Percentiles rank a stretch among this genome's conserved stretches.
Evolutionary conservation across 2,797 vertebrate species (phyloP).

Genomic region (Thripadectes ignobilis): DNA sequence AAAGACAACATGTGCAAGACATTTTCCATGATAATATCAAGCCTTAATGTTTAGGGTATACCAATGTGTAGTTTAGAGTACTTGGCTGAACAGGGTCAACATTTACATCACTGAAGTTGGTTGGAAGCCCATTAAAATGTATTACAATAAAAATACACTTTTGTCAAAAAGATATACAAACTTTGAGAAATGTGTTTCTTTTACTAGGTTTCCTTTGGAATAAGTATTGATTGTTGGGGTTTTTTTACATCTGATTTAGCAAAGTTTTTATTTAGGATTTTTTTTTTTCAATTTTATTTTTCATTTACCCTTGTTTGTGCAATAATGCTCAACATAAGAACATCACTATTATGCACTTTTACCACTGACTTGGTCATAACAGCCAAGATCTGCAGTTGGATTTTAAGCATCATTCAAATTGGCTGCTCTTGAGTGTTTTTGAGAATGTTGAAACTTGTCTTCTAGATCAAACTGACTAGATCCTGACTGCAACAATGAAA

Average conservation of each 20-base stretch:
- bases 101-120: not conserved
- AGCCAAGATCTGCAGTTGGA: not conserved
- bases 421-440: not conserved
- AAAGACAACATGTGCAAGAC: not conserved
- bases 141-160: not conserved
- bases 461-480: not conserved
- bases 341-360: not conserved
- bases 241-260: not conserved
- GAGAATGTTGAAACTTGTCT: not conserved
- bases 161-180: not conserved
- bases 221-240: not conserved
- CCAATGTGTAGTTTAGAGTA: not conserved
- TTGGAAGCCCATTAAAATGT: not conserved
- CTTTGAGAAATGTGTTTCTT: not conserved
- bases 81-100: not conserved
- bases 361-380: accelerated
- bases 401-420: not conserved
- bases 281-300: not conserved
- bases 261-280: not conserved
- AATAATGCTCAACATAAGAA: not conserved
- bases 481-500: not conserved
- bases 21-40: not conserved
- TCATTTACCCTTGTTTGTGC: not conserved
- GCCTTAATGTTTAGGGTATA: not conserved
- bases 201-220: not conserved